These are phyloP conservation scores for Pelmatolapia mariae DNA, from an alignment of 2,113 vertebrate species.

Conservation along the genomic window DNA sequence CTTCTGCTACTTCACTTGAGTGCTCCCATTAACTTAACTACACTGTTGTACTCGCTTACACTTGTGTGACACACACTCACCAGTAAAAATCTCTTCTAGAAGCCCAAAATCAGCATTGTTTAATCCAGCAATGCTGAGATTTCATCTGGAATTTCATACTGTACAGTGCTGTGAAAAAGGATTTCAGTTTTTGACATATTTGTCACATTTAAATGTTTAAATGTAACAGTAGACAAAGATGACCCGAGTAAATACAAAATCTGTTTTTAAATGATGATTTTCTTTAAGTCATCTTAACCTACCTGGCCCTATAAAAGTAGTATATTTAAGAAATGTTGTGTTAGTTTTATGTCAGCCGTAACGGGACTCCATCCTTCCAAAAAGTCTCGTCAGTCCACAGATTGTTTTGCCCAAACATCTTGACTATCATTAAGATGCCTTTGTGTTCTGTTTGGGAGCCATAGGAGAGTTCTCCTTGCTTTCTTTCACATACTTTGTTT, in stretches of 20 bases:
- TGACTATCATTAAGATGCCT: background rate
- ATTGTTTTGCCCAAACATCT: background rate
- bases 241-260: background rate
- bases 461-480: background rate
- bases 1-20: background rate
- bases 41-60: background rate
- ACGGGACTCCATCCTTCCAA: background rate
- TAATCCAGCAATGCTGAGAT: background rate
- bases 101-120: background rate
- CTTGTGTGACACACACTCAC: background rate
- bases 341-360: background rate
- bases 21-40: background rate
- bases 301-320: too few relatives aligned
- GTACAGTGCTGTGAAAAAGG: background rate
- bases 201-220: background rate
- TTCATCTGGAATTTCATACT: background rate
- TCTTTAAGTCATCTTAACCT: background rate
- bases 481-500: background rate
- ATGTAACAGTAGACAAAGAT: background rate
- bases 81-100: background rate
- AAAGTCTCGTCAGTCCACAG: background rate
- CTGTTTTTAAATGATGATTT: background rate
- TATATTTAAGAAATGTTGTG: background rate
- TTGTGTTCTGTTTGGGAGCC: background rate
- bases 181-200: background rate